Percentiles rank a stretch among this genome's conserved stretches.
These are phyloP conservation scores for Epizoanthus stellaris DNA, from an alignment of 92 coral and sea anemone genomes.

Conservation along the genomic window DNA sequence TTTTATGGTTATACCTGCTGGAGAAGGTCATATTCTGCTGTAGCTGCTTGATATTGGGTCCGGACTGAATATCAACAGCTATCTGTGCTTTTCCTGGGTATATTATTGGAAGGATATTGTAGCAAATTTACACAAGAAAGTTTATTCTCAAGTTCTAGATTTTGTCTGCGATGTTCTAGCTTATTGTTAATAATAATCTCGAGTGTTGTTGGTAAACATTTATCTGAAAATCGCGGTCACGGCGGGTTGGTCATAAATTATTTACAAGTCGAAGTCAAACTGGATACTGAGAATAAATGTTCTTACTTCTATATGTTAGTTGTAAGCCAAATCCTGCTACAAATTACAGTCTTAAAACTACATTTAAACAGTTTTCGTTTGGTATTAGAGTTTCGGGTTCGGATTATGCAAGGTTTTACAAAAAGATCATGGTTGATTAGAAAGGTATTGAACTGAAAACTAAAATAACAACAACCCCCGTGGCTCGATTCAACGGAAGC, in stretches of 20 bases:
- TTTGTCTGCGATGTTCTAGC: neutral
- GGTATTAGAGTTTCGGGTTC: no score
- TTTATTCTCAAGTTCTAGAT: neutral
- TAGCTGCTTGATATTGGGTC: constrained; percentile 21
- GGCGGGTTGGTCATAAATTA: constrained; percentile 28
- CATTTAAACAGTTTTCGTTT: no score
- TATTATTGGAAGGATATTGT: neutral
- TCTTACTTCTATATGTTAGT: neutral
- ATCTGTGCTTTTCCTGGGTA: neutral
- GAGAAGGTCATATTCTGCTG: neutral
- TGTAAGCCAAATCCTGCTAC: no score
- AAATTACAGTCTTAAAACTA: no score
- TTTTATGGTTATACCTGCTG: constrained; percentile 1
- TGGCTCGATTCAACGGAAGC: neutral
- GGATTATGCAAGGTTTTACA: no score
- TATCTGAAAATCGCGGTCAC: constrained; percentile 22
- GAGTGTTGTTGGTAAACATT: constrained; percentile 21
- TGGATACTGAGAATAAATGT: neutral
- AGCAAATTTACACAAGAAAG: no score
- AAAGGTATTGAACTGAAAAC: constrained; percentile 12
- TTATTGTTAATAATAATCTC: neutral
- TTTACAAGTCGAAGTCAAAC: neutral
- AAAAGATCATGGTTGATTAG: neutral
- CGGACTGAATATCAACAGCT: constrained; percentile 11
- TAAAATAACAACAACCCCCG: neutral